phyloP scores from a whole-genome alignment of 2,888 invertebrate genomes.

The Apodemia mormo region DNA sequence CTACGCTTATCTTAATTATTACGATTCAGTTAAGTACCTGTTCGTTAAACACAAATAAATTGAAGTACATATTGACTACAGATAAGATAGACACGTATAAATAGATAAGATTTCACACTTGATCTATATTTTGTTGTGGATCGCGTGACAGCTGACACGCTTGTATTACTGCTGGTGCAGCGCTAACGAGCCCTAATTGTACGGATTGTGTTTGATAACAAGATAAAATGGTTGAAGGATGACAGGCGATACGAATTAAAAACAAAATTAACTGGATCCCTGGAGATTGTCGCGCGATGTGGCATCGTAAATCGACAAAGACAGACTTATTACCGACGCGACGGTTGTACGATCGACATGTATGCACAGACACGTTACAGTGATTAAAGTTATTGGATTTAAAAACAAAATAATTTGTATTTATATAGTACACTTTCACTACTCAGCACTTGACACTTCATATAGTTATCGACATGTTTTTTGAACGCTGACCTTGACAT shows the following conservation, averaged over 20 bases:
- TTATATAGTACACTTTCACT: no score
- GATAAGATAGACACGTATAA: conserved; percentile 19
- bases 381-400: neutral
- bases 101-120: neutral
- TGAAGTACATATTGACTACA: conserved; percentile 29
- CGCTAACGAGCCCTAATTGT: conserved; percentile 16
- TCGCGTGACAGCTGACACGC: conserved; percentile 16
- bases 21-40: conserved; percentile 30
- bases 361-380: neutral
- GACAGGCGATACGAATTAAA: conserved; percentile 17
- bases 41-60: conserved; percentile 31
- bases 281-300: neutral
- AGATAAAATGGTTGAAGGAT: neutral
- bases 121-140: neutral
- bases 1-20: conserved; percentile 30
- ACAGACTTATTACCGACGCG: neutral
- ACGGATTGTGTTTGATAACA: conserved; percentile 8
- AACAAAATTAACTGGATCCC: conserved; percentile 9
- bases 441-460: no score
- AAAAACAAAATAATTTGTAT: neutral
- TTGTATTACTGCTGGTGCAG: neutral
- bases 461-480: no score
- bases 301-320: neutral
- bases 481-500: no score
- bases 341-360: neutral